Percentiles rank a stretch among this genome's conserved stretches.
These are phyloP conservation scores for Papilio elwesi DNA, from an alignment of 2,888 invertebrate species.

Conservation along the genomic window DNA sequence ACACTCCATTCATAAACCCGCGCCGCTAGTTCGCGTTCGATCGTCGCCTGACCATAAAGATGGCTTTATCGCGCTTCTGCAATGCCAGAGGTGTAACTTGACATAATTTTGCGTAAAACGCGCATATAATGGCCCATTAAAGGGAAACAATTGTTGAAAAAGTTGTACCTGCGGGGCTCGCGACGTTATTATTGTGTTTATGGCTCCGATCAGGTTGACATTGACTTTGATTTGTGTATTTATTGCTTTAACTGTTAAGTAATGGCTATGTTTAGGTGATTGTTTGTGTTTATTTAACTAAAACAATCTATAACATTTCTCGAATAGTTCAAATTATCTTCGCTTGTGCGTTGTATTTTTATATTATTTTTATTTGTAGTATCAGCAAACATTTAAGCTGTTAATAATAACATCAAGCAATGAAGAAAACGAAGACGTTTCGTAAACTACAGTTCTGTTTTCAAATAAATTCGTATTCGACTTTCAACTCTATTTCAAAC, in stretches of 20 bases:
- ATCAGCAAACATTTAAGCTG: neutral
- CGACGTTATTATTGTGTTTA: constrained; percentile 83
- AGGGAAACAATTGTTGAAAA: constrained; percentile 84
- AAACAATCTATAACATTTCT: neutral
- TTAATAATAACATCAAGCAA: neutral
- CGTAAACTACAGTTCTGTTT: constrained; percentile 8
- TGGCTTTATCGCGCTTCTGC: constrained; percentile 80
- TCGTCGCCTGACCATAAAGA: constrained; percentile 79
- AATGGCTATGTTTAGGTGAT: constrained; percentile 45
- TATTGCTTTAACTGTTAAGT: constrained; percentile 73
- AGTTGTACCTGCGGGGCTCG: constrained; percentile 81
- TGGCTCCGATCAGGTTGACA: constrained; percentile 81
- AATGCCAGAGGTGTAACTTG: constrained; percentile 82
- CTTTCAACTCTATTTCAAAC: constrained; percentile 59
- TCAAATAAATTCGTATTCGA: constrained; percentile 41
- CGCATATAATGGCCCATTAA: constrained; percentile 83
- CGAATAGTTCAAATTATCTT: neutral
- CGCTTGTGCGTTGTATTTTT: neutral
- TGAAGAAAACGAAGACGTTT: neutral
- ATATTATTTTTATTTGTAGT: neutral
- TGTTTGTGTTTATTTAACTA: neutral
- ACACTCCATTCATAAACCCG: constrained; percentile 79
- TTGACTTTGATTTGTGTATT: constrained; percentile 83
- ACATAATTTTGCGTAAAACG: constrained; percentile 84
- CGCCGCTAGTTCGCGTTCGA: constrained; percentile 76